Evolutionary conservation across 2,113 vertebrate genomes (phyloP).

Genomic region (Perca schrenkii): DNA sequence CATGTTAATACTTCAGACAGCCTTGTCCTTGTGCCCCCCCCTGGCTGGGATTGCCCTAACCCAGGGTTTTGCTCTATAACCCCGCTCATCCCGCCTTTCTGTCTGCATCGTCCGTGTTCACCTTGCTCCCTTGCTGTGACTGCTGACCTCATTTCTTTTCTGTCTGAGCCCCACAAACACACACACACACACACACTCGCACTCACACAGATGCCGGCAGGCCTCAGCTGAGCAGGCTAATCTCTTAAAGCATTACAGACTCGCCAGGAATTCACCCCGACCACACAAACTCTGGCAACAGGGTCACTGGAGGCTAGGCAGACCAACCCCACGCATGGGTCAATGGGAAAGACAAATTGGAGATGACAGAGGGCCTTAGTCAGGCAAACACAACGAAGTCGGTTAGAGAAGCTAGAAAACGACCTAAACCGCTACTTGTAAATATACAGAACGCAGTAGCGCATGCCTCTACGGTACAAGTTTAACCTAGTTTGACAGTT

Average conservation of each 20-base stretch:
- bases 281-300: constrained; percentile 55
- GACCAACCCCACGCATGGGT: constrained; percentile 46
- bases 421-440: constrained; percentile 26
- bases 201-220: constrained; percentile 35
- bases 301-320: constrained; percentile 47
- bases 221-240: constrained; percentile 78
- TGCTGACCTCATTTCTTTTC: constrained; percentile 65
- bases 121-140: constrained; percentile 38
- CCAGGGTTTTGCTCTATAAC: not conserved
- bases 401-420: constrained; percentile 11
- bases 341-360: constrained; percentile 43
- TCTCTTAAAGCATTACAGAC: constrained; percentile 74
- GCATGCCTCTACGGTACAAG: not conserved
- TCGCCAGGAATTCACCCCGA: constrained; percentile 73
- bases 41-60: not conserved
- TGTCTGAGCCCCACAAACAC: constrained; percentile 40
- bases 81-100: constrained; percentile 17
- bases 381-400: constrained; percentile 2
- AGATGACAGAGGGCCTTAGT: constrained; percentile 25
- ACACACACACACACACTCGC: constrained; percentile 17
- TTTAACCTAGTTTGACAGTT: constrained; percentile 35
- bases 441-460: not conserved
- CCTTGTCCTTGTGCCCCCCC: constrained; percentile 9
- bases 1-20: not conserved
- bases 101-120: constrained; percentile 8